Base-by-base conservation (phyloP, 2,797 vertebrate species). In the Gallirallus australis region DNA sequence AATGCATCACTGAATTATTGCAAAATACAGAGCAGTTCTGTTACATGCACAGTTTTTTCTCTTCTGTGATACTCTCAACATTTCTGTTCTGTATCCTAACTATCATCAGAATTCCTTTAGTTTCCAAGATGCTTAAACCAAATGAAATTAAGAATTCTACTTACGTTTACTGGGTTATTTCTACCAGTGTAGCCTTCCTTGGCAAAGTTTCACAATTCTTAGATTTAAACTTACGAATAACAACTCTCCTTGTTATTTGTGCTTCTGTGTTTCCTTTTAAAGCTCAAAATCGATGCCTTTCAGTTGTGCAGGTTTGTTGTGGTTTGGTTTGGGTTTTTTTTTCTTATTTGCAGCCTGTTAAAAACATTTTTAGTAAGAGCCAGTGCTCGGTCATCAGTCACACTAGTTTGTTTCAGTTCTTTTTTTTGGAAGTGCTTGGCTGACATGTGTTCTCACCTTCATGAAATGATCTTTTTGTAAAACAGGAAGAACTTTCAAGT, bases 401-500 rank as follows among this genome's bases (percentile, higher is more conserved):
- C 20, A 27, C n/a, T 39, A 48, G 19, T 48, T 87, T 70, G 30
- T 90, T 93, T 91, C 75, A 40, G 79, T 66, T 95, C 40, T 39
- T 86, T 72, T 89, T 92, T 85, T 61, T 0, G 0, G 33, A 93
- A 79, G 47, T 37, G 47, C 28, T 27, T 76, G 59, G 35, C 59
- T 84, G 93, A 73, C 73, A 42, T 2, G 1, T 68, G 42, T 84
- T 93, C 63, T 86, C 66, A 89, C 89, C 90, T 95, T 86, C 54
- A n/a, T 6, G 6, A 95, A 85, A 60, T 6, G 28, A 64, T 82
- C 57, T 54, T 60, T 75, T 81, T 81, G 50, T 47, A 59, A 88
- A 95, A 50, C 85, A 93, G 77, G 93, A 95, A 91, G 85, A 86
- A 76, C 57, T 95, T 86, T 31, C 2, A 7, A 61, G 57, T 78